Percentiles rank a stretch among this genome's conserved stretches.
These are phyloP conservation scores for Amblyjoppa proteus DNA, from an alignment of 2,888 invertebrate species.

Conservation along the genomic window DNA sequence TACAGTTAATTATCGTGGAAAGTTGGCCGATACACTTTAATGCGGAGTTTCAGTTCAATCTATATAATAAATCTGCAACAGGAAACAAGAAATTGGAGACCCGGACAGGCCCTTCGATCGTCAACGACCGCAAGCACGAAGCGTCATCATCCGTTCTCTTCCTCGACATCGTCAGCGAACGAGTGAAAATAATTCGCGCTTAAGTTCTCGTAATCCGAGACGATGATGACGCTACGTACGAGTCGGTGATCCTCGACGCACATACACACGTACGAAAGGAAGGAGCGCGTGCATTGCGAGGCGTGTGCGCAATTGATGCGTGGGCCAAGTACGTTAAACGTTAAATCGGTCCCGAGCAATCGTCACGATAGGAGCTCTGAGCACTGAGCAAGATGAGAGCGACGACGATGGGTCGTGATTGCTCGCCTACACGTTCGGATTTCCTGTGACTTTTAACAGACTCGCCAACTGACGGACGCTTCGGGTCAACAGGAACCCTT, in stretches of 20 bases:
- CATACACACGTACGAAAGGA: slow-evolving; percentile 8
- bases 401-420: slow-evolving; percentile 74
- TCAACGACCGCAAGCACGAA: slow-evolving; percentile 54
- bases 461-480: slow-evolving; percentile 4
- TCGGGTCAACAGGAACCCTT: background rate
- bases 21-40: background rate
- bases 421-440: slow-evolving; percentile 74
- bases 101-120: slow-evolving; percentile 49
- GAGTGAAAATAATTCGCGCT: slow-evolving; percentile 63
- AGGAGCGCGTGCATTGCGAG: slow-evolving; percentile 56
- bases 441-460: slow-evolving; percentile 70
- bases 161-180: slow-evolving; percentile 25
- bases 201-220: slow-evolving; percentile 64
- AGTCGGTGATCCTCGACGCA: slow-evolving; percentile 8
- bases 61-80: slow-evolving; percentile 22
- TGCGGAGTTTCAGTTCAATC: background rate
- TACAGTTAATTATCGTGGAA: background rate
- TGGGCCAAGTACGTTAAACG: slow-evolving; percentile 78
- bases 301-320: slow-evolving; percentile 71
- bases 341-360: slow-evolving; percentile 76
- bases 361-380: slow-evolving; percentile 73
- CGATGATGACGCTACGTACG: slow-evolving; percentile 52
- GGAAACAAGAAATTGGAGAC: slow-evolving; percentile 65
- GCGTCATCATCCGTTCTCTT: slow-evolving; percentile 42
- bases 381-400: slow-evolving; percentile 30